Conservation (phyloP, 2,888 invertebrate genomes). For the Hydropsyche betteni region DNA sequence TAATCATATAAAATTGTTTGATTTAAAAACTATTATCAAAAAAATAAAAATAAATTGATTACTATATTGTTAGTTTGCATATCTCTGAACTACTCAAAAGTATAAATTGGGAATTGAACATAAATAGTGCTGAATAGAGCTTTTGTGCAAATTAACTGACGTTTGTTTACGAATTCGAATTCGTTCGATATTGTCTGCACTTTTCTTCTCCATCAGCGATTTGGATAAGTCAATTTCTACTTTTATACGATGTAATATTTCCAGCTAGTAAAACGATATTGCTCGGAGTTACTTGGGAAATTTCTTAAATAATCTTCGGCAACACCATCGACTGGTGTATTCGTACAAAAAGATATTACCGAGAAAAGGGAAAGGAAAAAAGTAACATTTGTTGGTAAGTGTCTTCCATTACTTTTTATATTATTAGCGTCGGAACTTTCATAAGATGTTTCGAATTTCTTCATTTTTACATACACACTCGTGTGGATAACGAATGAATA, state of each 20-base stretch:
- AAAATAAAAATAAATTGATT: no score
- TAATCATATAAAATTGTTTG: no score
- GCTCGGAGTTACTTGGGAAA: slow-evolving; percentile 19
- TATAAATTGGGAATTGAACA: no score
- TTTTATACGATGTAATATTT: slow-evolving; percentile 15
- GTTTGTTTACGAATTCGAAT: no score
- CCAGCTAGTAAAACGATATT: slow-evolving; percentile 23
- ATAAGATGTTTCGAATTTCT: background rate
- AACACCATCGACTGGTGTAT: slow-evolving; percentile 6
- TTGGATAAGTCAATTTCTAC: slow-evolving; percentile 15
- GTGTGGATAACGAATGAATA: slow-evolving; percentile 2
- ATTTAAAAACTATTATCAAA: no score
- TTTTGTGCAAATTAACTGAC: no score
- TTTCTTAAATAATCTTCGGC: slow-evolving; percentile 25
- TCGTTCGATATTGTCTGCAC: no score
- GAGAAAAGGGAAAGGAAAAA: slow-evolving; percentile 11
- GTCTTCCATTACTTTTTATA: slow-evolving; percentile 23
- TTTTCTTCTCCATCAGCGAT: background rate
- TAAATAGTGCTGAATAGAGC: no score
- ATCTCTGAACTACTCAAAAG: no score
- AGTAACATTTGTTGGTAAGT: slow-evolving; percentile 19
- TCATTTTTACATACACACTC: background rate
- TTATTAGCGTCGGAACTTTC: slow-evolving; percentile 17
- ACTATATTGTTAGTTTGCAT: no score
- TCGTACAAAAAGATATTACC: slow-evolving; percentile 23